A percentile compares a stretch with the other conserved stretches of the same genome.
phyloP scores from a whole-genome alignment of 2,113 vertebrate genomes.

The Erythrolamprus reginae region DNA sequence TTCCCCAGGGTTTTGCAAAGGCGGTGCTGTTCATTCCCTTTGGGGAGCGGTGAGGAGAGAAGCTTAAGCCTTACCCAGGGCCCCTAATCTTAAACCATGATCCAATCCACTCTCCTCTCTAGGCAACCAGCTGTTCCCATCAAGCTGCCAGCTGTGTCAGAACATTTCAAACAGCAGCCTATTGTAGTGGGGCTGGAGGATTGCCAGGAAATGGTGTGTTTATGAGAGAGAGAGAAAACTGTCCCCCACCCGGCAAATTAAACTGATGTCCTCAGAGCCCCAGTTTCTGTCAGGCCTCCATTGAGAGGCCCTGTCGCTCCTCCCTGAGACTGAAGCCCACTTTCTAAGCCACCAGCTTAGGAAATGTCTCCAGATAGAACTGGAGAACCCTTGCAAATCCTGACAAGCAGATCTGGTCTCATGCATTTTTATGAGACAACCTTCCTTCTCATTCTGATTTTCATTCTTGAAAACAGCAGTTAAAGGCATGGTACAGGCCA shows the following conservation, averaged over 20 bases:
- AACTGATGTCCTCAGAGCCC: background rate
- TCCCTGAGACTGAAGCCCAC: background rate
- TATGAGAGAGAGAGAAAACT: background rate
- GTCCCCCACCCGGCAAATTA: background rate
- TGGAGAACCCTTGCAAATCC: background rate
- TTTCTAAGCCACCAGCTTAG: background rate
- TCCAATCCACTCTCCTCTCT: background rate
- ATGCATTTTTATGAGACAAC: background rate
- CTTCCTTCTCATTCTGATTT: background rate
- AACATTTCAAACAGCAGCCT: conserved; percentile 20
- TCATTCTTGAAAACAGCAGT: background rate
- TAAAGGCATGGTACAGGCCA: background rate
- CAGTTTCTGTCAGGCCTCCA: background rate
- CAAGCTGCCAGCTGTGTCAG: conserved; percentile 20
- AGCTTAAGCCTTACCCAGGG: background rate
- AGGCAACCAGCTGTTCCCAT: conserved; percentile 28
- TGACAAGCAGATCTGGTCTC: background rate
- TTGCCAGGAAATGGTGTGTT: background rate
- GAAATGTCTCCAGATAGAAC: background rate
- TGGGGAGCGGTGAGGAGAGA: background rate
- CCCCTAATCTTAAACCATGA: conserved; percentile 11
- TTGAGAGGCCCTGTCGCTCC: background rate
- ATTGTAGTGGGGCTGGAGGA: conserved; percentile 10
- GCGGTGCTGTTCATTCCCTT: background rate
- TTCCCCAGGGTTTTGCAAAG: background rate